A percentile compares a stretch with the other conserved stretches of the same genome.
These are phyloP conservation scores for Andrena bicolor DNA, from an alignment of 2,888 invertebrate species.

Conservation along the genomic window DNA sequence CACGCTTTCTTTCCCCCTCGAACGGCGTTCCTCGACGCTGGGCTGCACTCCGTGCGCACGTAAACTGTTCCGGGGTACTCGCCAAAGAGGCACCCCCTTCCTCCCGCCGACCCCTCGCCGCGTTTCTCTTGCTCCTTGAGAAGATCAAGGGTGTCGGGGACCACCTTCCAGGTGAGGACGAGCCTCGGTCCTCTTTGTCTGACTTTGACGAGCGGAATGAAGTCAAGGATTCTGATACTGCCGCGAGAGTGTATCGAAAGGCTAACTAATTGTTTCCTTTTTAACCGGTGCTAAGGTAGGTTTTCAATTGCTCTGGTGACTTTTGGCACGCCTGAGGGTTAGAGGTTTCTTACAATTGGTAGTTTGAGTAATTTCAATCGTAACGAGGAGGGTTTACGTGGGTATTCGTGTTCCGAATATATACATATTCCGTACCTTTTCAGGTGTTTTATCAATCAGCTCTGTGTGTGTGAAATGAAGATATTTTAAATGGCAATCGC, in stretches of 20 bases:
- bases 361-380: too few relatives aligned
- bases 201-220: slow-evolving; percentile 21
- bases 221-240: slow-evolving; percentile 4
- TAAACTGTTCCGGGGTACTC: slow-evolving; percentile 51
- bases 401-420: too few relatives aligned
- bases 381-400: too few relatives aligned
- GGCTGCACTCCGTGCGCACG: slow-evolving; percentile 10
- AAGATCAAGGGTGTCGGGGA: slow-evolving; percentile 22
- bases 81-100: background rate
- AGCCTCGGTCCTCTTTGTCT: slow-evolving; percentile 11
- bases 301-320: too few relatives aligned
- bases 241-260: background rate
- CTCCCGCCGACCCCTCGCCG: background rate
- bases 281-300: too few relatives aligned
- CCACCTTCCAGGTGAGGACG: slow-evolving; percentile 1
- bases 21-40: slow-evolving; percentile 6
- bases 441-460: too few relatives aligned
- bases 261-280: background rate
- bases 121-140: background rate
- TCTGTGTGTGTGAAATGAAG: too few relatives aligned
- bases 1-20: slow-evolving; percentile 50
- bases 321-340: too few relatives aligned
- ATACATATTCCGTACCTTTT: too few relatives aligned
- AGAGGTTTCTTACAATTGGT: too few relatives aligned
- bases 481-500: too few relatives aligned